These are phyloP conservation scores for Brachypodius melanocephalos DNA, from an alignment of 2,113 vertebrate species.

Conservation along the genomic window DNA sequence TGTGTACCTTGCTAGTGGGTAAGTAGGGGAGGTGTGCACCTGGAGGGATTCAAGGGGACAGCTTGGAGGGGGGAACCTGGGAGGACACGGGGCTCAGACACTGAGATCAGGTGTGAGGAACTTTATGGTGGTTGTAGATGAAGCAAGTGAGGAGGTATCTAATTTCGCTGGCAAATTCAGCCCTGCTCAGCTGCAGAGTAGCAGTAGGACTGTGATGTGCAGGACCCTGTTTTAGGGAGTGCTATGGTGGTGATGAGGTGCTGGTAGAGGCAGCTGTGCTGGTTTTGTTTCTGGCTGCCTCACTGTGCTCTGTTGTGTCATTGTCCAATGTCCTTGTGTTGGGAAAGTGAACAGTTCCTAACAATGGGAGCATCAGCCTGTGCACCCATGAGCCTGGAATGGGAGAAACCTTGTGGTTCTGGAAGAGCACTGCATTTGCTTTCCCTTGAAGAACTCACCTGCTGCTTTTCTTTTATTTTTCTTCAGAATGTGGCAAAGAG, in stretches of 20 bases:
- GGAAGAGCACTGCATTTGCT: background rate
- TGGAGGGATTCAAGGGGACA: background rate
- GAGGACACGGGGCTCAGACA: too few species aligned
- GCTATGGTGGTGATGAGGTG: background rate
- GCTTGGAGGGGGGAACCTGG: background rate
- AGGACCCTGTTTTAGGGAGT: fast-evolving
- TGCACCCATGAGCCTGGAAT: background rate
- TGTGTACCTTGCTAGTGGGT: background rate
- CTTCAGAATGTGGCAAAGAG: background rate
- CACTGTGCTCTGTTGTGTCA: background rate
- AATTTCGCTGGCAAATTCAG: background rate
- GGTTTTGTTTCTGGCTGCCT: background rate
- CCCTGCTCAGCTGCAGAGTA: background rate
- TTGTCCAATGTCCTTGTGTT: fast-evolving
- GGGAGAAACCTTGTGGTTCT: fast-evolving
- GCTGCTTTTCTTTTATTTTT: background rate
- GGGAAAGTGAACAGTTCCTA: background rate
- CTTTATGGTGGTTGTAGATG: background rate
- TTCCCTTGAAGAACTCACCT: background rate
- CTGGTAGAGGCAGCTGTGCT: background rate
- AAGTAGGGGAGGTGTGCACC: too few species aligned
- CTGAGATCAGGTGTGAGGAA: background rate
- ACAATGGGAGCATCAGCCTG: background rate
- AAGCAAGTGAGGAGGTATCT: background rate
- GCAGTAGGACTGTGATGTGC: background rate